Conservation (phyloP, 2,113 vertebrate genomes). For the Tetraodon nigroviridis region DNA sequence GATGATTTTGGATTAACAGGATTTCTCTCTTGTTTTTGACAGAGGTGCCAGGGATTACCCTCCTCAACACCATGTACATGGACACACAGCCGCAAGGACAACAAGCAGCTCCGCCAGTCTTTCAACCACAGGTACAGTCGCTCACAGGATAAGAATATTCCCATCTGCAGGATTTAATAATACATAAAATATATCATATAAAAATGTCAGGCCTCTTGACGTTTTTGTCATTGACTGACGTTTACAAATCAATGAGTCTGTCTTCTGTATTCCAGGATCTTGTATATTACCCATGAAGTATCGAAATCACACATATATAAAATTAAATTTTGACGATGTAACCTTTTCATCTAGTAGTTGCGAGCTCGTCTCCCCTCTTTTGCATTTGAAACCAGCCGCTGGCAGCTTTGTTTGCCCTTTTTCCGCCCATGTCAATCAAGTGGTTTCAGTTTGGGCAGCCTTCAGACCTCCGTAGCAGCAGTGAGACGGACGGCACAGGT, state of each 20-base stretch:
- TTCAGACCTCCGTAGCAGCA: conserved; percentile 30
- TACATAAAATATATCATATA: too few species aligned
- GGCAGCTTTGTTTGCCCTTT: conserved; percentile 5
- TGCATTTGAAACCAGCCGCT: conserved; percentile 8
- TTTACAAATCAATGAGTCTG: too few species aligned
- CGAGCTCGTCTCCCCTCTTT: conserved; percentile 2
- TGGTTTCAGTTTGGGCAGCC: conserved; percentile 26
- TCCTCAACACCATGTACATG: conserved; percentile 87
- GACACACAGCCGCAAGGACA: conserved; percentile 88
- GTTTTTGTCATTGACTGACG: too few species aligned
- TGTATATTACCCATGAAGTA: not conserved
- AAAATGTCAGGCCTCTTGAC: too few species aligned
- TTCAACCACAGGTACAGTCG: conserved; percentile 85
- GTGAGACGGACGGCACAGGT: conserved; percentile 45
- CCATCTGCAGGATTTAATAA: too few species aligned
- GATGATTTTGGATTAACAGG: not conserved
- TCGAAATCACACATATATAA: too few species aligned
- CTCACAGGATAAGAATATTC: not conserved
- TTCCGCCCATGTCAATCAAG: conserved; percentile 15
- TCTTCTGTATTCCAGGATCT: too few species aligned
- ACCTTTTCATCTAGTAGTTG: not conserved
- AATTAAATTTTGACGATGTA: not conserved
- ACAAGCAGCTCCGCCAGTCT: conserved; percentile 81
- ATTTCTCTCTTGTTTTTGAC: conserved; percentile 47
- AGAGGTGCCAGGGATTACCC: conserved; percentile 71